Evolutionary conservation across 1,140 invertebrate species (phyloP).

Genomic region (Diachasma alloeum): DNA sequence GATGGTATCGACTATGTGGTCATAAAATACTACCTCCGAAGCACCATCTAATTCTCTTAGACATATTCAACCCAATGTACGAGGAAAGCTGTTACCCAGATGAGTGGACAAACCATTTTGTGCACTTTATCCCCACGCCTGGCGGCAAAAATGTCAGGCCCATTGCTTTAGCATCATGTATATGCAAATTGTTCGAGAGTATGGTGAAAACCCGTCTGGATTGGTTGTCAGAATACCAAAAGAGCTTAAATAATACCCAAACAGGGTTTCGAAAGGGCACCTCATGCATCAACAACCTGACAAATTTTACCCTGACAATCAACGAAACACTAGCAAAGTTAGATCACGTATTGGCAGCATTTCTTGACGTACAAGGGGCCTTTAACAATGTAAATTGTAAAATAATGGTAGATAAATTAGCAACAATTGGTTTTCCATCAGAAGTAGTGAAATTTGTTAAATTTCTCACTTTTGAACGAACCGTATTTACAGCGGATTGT

Average conservation of each 20-base stretch:
- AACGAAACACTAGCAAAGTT: conserved; percentile 7
- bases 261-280: conserved; percentile 18
- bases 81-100: no score
- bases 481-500: not conserved
- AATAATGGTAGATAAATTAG: conserved; percentile 20
- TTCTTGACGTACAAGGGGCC: conserved; percentile 24
- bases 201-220: conserved; percentile 24
- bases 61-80: no score
- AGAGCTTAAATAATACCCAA: conserved; percentile 5
- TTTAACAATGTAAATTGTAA: conserved; percentile 26
- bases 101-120: no score
- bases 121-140: no score
- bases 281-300: conserved; percentile 15
- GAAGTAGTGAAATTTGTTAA: conserved; percentile 11
- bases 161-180: no score
- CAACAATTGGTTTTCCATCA: conserved; percentile 11
- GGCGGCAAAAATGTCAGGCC: no score
- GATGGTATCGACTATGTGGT: no score
- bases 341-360: conserved; percentile 8
- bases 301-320: conserved; percentile 7
- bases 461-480: conserved; percentile 10
- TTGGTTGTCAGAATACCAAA: conserved; percentile 13
- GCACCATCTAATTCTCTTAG: no score
- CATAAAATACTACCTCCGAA: no score
- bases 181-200: conserved; percentile 28